These are phyloP conservation scores for Microhierax caerulescens DNA, from an alignment of 2,797 vertebrate species.

Conservation along the genomic window DNA sequence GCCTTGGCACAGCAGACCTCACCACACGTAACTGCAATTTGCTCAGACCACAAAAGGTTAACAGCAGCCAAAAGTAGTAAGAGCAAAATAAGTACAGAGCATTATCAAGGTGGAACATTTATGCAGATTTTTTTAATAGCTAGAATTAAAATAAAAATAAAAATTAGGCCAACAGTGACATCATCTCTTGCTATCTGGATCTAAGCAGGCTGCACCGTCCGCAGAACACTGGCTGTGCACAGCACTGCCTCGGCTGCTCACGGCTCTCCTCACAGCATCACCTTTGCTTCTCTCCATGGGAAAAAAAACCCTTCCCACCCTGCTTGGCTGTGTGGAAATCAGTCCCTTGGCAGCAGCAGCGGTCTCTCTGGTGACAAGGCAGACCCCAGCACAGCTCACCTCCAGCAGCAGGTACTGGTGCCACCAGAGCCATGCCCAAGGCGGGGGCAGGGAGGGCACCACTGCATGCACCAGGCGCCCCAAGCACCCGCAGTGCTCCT, in stretches of 20 bases:
- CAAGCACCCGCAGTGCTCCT: rapidly evolving
- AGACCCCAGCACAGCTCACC: background rate
- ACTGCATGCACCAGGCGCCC: background rate
- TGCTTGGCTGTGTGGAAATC: rapidly evolving
- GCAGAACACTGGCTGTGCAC: background rate
- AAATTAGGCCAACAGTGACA: background rate
- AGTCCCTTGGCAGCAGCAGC: background rate
- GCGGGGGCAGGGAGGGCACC: background rate
- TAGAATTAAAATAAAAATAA: background rate
- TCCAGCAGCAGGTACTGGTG: background rate
- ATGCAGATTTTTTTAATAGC: background rate
- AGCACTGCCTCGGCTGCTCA: rapidly evolving
- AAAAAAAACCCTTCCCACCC: rapidly evolving
- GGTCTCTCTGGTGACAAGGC: rapidly evolving
- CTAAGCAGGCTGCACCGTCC: background rate
- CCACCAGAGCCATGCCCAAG: background rate
- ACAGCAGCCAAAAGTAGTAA: background rate
- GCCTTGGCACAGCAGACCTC: background rate
- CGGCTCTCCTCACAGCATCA: background rate
- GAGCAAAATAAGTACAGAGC: background rate
- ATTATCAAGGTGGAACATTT: background rate
- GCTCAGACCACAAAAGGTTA: background rate
- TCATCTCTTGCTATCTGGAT: background rate
- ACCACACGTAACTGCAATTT: rapidly evolving
- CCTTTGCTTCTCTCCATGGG: rapidly evolving